Base-by-base conservation (phyloP, 1,140 invertebrate genomes). In the Ips typographus region DNA sequence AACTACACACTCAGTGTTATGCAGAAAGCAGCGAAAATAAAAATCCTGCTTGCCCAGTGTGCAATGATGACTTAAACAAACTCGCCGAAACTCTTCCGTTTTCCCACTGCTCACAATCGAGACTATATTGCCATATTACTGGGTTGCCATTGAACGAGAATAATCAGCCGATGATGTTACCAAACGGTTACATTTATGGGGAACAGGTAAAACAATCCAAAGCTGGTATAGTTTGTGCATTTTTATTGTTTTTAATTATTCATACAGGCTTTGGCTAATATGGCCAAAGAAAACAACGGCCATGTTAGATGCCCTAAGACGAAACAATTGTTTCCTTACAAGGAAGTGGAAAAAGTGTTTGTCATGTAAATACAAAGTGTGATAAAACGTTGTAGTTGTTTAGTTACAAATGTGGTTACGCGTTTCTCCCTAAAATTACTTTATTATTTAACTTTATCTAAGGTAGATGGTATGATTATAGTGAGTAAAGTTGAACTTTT, bases 141-240 rank as follows among this genome's bases (percentile, higher is more conserved):
- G 94, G 94, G 3, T 86, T 92, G 73, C 91, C 94, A n/a, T 84
- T 99, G 55, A 98, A 99, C 84, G 97, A 99, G 82, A 90, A 98
- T 81, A 99, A 99, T 83, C 93, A 92, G 72, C 97, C 98, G 0
- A 94, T 99, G 90, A 96, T 98, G 90, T 86, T 99, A 80, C 97
- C 98, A 49, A 99, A 99, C 85, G 96, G 96, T 64, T 92, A 95
- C 82, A 94, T 98, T 58, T 98, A 98, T 82, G 96, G 97, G n/a
- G 93, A 94, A 83, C 88, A 93, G 85, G 94, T 94, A 81, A 84
- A 79, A 47, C 8, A 1, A 62, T 22, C 22, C 22, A 22, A 22
- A 22, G 22, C 22, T 0, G 22, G 22, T 22, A 22, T 22, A 22
- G 22, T 22, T 22, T 22, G 22, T 22, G 22, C 22, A 22, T 22